Conservation (phyloP, 2,888 invertebrate species). For the Drosophila fungiperda region DNA sequence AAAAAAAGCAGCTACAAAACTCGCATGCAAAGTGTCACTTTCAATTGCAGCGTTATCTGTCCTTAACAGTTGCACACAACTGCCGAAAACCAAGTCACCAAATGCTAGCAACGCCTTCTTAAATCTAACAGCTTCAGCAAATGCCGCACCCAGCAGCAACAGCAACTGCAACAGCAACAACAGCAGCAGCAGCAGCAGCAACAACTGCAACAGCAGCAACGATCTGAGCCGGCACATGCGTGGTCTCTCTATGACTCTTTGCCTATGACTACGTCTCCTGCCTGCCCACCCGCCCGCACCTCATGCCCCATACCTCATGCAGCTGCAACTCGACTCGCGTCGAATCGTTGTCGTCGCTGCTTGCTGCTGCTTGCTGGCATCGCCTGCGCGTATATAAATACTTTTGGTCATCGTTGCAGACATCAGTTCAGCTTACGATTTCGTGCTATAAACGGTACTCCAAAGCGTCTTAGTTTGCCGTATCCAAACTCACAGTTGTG, state of each 20-base stretch:
- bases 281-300: constrained; percentile 2
- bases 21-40: constrained; percentile 53
- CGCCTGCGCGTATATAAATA: constrained; percentile 84
- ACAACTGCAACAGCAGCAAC: constrained; percentile 21
- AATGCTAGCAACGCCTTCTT: constrained; percentile 68
- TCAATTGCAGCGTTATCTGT: constrained; percentile 59
- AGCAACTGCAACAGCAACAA: constrained; percentile 19
- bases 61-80: constrained; percentile 49
- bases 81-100: constrained; percentile 65
- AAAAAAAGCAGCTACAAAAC: constrained; percentile 38
- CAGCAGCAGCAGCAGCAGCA: constrained; percentile 27
- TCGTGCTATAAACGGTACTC: constrained; percentile 84
- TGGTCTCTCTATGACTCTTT: constrained; percentile 54
- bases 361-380: constrained; percentile 44
- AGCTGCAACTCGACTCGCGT: constrained; percentile 57
- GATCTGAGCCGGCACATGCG: constrained; percentile 60
- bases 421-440: constrained; percentile 85
- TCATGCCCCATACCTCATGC: constrained; percentile 35
- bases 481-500: constrained; percentile 41
- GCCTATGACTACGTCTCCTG: constrained; percentile 22
- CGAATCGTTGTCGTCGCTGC: constrained; percentile 39
- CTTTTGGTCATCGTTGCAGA: constrained; percentile 85
- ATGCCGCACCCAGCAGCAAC: constrained; percentile 69
- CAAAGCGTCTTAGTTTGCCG: constrained; percentile 50
- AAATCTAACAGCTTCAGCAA: constrained; percentile 39